Conservation (phyloP, 2,113 vertebrate genomes). For the Corythornis vintsioides region DNA sequence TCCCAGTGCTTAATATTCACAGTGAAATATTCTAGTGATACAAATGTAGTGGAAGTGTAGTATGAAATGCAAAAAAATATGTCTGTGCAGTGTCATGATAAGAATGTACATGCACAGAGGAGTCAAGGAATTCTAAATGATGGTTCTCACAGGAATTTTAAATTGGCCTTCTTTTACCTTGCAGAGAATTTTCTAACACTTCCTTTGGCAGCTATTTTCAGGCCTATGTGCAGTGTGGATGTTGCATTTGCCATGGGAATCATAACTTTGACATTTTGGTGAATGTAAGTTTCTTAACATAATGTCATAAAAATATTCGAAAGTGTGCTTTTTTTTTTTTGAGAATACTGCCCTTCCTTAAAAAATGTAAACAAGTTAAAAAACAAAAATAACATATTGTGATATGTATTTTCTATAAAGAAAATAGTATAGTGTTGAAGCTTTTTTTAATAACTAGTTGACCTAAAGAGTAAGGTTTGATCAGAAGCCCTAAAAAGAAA, state of each 20-base stretch:
- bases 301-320: background rate
- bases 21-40: conserved; percentile 16
- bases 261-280: background rate
- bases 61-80: background rate
- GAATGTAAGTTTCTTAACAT: background rate
- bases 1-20: conserved; percentile 3
- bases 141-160: conserved; percentile 31
- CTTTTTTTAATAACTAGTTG: background rate
- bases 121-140: background rate
- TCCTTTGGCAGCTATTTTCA: conserved; percentile 12
- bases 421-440: background rate
- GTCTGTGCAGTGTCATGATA: background rate
- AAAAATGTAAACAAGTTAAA: background rate
- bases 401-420: background rate
- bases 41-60: background rate
- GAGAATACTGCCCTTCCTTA: background rate
- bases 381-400: background rate
- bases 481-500: background rate
- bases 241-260: background rate
- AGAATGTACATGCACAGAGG: background rate
- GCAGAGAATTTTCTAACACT: background rate
- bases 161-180: background rate
- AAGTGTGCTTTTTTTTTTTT: background rate
- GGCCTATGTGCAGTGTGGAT: background rate
- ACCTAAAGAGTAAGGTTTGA: background rate